Base-by-base conservation (phyloP, 2,888 invertebrate species). In the Nezara viridula region DNA sequence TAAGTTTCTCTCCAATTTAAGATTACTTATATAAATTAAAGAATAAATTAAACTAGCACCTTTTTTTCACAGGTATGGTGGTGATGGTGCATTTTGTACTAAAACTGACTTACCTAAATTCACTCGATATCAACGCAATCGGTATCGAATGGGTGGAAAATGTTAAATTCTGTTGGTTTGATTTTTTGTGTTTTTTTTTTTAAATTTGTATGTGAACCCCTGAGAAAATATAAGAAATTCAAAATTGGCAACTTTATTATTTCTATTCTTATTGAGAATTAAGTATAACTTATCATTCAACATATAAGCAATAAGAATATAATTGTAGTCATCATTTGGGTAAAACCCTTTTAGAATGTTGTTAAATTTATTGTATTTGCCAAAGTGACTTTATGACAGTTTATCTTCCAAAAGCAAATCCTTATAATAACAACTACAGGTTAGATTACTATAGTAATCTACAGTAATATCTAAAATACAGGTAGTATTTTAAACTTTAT, bases 381-480 rank as follows among this genome's bases (percentile, higher is more conserved):
- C 50, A 50, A 55, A 60, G 40, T 86, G 86, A 40, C 86, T 86
- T 86, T 86, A 86, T 86, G 86, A 86, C 86, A 86, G 86, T 86
- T 86, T 86, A 86, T 86, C 86, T 86, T n/a, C 44, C 40, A 16
- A 81, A 81, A 86, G 40, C 32, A 86, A 86, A 86, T 44, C 81
- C 81, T 40, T 77, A 44, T 3, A n/a, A n/a, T n/a, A 81, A 40
- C 77, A 77, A 81, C 44, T 81, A 5, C 16, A 77, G 40, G 40
- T 12, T 77, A 40, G 37, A 77, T 77, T 24, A 24, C 77, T 77
- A n/a, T n/a, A n/a, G n/a, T n/a, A n/a, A n/a, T n/a, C n/a, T n/a
- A n/a, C n/a, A n/a, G n/a, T n/a, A n/a, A n/a, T n/a, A n/a, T n/a
- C n/a, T n/a, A n/a, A n/a, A n/a, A n/a, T n/a, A n/a, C n/a, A n/a